Base-by-base conservation (phyloP, 2,888 invertebrate species). In the Hemistola chrysoprasaria region DNA sequence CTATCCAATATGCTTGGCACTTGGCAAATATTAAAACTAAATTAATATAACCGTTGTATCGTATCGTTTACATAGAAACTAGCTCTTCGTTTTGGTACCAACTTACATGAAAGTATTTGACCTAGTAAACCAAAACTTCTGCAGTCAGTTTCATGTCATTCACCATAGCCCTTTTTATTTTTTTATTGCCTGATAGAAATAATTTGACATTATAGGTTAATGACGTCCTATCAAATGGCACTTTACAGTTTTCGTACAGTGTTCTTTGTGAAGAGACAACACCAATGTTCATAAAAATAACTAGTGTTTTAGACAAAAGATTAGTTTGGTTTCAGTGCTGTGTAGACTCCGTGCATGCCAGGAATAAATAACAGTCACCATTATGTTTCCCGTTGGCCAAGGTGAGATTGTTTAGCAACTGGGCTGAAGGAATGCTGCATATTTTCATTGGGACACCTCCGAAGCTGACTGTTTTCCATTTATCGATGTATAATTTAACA, bases 321-420 rank as follows among this genome's bases (percentile, higher is more conserved):
- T 33, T 41, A 32, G 21, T 8, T 48, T 38, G 40, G 24, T 46
- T 30, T 42, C 31, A 42, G 50, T 52, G 46, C 44, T 34, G 41
- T 48, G 40, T 26, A 47, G 47, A 37, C 27, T 25, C 37, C 28
- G 47, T 52, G 55, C 46, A 55, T 52, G 52, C 50, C 32, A 52
- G 42, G 40, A 38, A 43, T 50, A 55, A 47, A 45, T 52, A 50
- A 45, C 40, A 50, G 42, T 40, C 11, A 40, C 41, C 47, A 48
- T 44, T 23, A 55, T 55, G 55, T 55, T 55, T 50, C 55, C 55
- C 50, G 50, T 55, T 55, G 55, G 55, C 39, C 55, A 55, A 55
- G 52, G 55, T 55, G 47, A 55, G 52, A 31, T 30, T 6, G 39
- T 48, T 37, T 46, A 33, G 48, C 48, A 37, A 11, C 11, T 23